These are phyloP conservation scores for Cydia splendana DNA, from an alignment of 1,140 invertebrate genomes.

Conservation along the genomic window DNA sequence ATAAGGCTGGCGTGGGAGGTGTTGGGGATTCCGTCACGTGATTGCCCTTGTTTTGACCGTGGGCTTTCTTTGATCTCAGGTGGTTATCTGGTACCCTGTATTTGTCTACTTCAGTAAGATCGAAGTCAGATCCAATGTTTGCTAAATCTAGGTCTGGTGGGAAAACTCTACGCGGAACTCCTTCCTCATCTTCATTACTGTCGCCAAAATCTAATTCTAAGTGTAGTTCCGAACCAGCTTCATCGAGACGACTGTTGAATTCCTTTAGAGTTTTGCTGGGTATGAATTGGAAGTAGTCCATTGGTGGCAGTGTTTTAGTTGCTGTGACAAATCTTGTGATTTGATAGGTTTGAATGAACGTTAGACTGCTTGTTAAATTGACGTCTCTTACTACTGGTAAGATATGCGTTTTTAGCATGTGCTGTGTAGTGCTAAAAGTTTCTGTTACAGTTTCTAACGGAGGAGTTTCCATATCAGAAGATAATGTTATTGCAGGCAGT, in stretches of 20 bases:
- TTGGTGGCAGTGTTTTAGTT: conserved; percentile 92
- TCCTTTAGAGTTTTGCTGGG: conserved; percentile 93
- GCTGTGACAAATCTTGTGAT: conserved; percentile 92
- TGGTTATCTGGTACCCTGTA: conserved; percentile 79
- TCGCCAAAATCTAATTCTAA: conserved; percentile 92
- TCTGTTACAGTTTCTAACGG: conserved; percentile 93
- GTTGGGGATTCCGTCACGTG: conserved; percentile 75
- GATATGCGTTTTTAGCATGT: conserved; percentile 92
- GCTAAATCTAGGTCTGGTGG: conserved; percentile 83
- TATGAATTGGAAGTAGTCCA: conserved; percentile 92
- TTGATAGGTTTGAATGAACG: conserved; percentile 93
- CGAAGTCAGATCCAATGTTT: conserved; percentile 85
- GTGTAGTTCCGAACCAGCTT: conserved; percentile 93
- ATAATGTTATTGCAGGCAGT: conserved; percentile 88
- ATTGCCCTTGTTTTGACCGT: conserved; percentile 77
- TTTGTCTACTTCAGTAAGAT: conserved; percentile 85
- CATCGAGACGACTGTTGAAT: conserved; percentile 91
- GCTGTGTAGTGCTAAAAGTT: conserved; percentile 93
- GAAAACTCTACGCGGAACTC: conserved; percentile 82
- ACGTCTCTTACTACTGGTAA: conserved; percentile 87
- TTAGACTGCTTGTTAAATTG: conserved; percentile 86
- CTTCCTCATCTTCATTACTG: conserved; percentile 86
- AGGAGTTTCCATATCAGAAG: conserved; percentile 87
- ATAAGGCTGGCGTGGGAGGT: conserved; percentile 78
- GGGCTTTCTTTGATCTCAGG: conserved; percentile 81